phyloP scores from a whole-genome alignment of 2,797 vertebrate genomes.

The Thunnus albacares region DNA sequence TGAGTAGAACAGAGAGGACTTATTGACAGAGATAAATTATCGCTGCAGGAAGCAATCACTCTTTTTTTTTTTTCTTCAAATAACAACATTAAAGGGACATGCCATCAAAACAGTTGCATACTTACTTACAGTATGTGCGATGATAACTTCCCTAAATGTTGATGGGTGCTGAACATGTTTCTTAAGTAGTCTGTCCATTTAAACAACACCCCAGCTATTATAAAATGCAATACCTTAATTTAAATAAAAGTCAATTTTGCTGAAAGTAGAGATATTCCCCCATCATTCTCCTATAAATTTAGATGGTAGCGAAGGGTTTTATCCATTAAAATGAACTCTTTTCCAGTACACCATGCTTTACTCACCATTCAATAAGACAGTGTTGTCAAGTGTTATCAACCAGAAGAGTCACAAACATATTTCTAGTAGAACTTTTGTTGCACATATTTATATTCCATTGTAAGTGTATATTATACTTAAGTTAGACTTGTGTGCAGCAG shows the following conservation, averaged over 20 bases:
- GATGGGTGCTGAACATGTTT: not conserved
- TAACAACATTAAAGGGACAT: constrained; percentile 7
- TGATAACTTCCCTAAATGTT: not conserved
- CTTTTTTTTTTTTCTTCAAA: not conserved
- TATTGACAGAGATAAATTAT: constrained; percentile 26
- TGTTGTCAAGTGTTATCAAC: not conserved
- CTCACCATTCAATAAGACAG: too few species aligned
- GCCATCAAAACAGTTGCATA: not conserved
- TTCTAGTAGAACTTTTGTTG: not conserved
- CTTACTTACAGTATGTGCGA: not conserved
- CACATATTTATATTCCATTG: not conserved
- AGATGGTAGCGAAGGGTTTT: not conserved
- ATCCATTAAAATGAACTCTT: too few species aligned
- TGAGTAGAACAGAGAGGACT: constrained; percentile 14
- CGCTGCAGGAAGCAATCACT: not conserved
- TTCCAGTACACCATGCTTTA: too few species aligned
- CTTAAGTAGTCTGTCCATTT: not conserved
- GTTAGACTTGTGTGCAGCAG: not conserved
- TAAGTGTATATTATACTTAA: not conserved
- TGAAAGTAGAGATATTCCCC: not conserved
- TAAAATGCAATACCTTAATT: not conserved
- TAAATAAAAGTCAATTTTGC: not conserved
- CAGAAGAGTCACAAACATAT: too few species aligned
- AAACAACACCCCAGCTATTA: not conserved
- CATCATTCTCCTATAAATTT: not conserved